Conservation (phyloP, 2,113 vertebrate species). For the Chauna torquata region DNA sequence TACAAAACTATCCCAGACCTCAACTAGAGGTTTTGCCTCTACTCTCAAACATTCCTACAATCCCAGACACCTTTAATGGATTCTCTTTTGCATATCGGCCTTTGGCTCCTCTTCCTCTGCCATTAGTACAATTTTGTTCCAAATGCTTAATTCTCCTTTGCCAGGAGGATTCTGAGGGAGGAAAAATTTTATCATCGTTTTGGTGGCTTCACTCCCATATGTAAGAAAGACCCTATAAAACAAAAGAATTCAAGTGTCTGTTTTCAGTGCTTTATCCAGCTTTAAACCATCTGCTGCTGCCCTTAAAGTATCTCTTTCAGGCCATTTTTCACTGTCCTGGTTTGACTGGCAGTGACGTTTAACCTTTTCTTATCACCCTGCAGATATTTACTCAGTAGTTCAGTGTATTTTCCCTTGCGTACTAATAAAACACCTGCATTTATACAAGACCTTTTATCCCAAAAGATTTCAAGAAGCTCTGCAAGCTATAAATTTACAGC, state of each 20-base stretch:
- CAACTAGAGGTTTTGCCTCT: neutral
- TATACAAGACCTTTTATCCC: slow-evolving; percentile 22
- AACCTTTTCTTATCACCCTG: slow-evolving; percentile 1
- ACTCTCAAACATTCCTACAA: neutral
- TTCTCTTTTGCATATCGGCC: neutral
- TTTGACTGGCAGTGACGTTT: slow-evolving; percentile 6
- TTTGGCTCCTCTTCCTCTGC: neutral
- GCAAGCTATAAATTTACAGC: slow-evolving; percentile 10
- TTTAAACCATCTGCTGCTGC: neutral
- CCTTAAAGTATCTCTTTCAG: neutral
- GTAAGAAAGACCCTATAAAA: neutral
- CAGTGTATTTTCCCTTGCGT: neutral
- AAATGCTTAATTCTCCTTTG: neutral
- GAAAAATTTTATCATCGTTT: neutral
- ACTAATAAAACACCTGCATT: slow-evolving; percentile 18
- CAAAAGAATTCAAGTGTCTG: neutral
- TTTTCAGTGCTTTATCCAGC: neutral
- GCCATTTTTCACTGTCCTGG: slow-evolving; percentile 6
- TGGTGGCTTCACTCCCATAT: neutral
- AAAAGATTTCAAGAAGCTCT: neutral
- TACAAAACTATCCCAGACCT: neutral
- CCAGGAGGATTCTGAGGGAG: neutral
- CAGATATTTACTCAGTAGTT: slow-evolving; percentile 26
- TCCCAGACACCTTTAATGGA: neutral
- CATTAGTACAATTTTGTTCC: neutral